Conservation (phyloP, 2,113 vertebrate species). For the Passerina amoena region DNA sequence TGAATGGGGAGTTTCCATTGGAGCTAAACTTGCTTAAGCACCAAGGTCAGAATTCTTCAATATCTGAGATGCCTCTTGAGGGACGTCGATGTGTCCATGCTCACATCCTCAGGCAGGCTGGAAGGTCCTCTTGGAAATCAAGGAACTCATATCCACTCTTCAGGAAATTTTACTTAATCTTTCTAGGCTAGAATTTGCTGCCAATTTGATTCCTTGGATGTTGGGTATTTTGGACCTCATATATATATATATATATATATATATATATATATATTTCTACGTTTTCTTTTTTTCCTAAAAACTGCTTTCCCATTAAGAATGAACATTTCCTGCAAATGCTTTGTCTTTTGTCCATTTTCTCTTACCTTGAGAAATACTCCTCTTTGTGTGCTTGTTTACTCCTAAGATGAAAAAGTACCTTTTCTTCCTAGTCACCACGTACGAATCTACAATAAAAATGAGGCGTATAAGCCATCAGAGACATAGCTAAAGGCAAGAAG, state of each 20-base stretch:
- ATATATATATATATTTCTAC: not conserved
- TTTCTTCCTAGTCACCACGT: constrained; percentile 18
- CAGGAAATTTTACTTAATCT: not conserved
- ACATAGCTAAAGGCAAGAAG: constrained; percentile 65
- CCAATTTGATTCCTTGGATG: not conserved
- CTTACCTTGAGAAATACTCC: constrained; percentile 6
- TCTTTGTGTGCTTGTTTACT: constrained; percentile 49
- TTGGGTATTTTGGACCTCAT: not conserved
- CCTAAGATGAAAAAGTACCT: constrained; percentile 29
- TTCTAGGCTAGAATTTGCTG: not conserved
- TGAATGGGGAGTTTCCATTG: not conserved
- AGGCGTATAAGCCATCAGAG: constrained; percentile 60
- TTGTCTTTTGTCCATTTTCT: not conserved
- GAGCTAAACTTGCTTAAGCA: not conserved
- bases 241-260: not conserved
- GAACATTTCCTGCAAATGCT: not conserved
- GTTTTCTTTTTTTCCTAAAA: not conserved
- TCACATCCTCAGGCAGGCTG: not conserved
- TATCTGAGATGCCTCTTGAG: not conserved
- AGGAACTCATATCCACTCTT: not conserved
- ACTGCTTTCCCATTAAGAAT: not conserved
- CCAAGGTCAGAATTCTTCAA: not conserved
- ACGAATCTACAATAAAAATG: constrained; percentile 72
- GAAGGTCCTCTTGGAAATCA: not conserved
- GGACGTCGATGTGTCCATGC: accelerated